phyloP scores from a whole-genome alignment of 2,113 vertebrate species.

The Tylochromis polylepis region DNA sequence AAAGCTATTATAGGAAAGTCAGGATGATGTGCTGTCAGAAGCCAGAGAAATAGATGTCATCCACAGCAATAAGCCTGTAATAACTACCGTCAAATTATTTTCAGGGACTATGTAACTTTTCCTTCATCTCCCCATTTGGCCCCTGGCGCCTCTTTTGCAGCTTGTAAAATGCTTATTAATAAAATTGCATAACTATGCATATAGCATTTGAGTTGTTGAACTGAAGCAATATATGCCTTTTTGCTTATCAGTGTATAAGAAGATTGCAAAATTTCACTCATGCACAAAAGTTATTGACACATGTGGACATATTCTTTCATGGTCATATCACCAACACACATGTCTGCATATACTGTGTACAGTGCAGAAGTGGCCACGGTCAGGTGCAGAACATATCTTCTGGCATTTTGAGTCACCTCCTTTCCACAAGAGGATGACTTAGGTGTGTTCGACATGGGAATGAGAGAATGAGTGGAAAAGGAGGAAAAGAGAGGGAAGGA shows the following conservation, averaged over 20 bases:
- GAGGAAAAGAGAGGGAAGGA: not conserved
- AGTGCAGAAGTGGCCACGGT: not conserved
- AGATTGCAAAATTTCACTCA: constrained; percentile 1
- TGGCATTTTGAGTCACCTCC: not conserved
- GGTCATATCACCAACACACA: not conserved
- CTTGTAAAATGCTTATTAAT: constrained; percentile 50
- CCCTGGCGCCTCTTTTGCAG: constrained; percentile 23
- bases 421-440: not conserved
- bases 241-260: constrained; percentile 27
- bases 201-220: constrained; percentile 14
- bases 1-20: constrained; percentile 57
- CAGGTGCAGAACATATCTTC: not conserved
- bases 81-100: constrained; percentile 62
- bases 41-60: constrained; percentile 56
- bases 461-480: not conserved
- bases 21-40: constrained; percentile 58
- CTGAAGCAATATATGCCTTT: constrained; percentile 15
- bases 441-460: not conserved
- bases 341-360: not conserved
- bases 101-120: constrained; percentile 43
- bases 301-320: not conserved
- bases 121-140: constrained; percentile 36
- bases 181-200: constrained; percentile 45
- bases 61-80: constrained; percentile 53
- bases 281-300: not conserved